phyloP scores from a whole-genome alignment of 2,797 vertebrate species.

The Chlorospingus semifuscus region DNA sequence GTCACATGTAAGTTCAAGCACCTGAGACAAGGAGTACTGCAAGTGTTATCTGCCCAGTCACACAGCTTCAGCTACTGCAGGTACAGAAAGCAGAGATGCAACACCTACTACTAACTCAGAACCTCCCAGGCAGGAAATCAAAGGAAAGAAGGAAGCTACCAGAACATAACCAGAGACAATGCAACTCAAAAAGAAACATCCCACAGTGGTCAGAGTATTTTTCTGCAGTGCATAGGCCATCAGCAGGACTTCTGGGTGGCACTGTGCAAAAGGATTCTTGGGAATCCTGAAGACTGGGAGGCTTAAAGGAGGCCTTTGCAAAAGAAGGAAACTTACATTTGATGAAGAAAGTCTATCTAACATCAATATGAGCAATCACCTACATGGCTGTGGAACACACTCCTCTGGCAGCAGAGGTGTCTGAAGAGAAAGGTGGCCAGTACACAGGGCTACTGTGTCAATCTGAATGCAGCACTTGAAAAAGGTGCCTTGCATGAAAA shows the following conservation, averaged over 20 bases:
- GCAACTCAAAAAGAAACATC: background rate
- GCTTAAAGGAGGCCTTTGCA: background rate
- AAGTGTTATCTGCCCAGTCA: background rate
- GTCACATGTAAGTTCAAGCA: background rate
- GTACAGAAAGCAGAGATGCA: background rate
- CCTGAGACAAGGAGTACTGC: background rate
- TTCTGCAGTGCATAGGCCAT: background rate
- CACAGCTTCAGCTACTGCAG: background rate
- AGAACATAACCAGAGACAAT: background rate
- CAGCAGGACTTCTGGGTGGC: background rate
- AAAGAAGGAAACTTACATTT: background rate
- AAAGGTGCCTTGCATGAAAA: background rate
- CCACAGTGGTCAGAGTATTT: background rate
- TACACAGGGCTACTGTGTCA: background rate
- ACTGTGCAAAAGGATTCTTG: background rate
- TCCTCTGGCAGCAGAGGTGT: background rate
- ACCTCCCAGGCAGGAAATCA: background rate
- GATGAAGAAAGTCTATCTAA: background rate
- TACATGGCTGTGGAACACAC: background rate
- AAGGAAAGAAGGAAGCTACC: background rate
- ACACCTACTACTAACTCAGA: background rate
- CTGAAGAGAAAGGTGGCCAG: background rate
- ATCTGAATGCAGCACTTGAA: background rate
- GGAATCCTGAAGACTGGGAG: background rate
- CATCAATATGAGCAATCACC: background rate